Conservation (phyloP, 2,888 invertebrate genomes). For the Alloscopus bannaensis region DNA sequence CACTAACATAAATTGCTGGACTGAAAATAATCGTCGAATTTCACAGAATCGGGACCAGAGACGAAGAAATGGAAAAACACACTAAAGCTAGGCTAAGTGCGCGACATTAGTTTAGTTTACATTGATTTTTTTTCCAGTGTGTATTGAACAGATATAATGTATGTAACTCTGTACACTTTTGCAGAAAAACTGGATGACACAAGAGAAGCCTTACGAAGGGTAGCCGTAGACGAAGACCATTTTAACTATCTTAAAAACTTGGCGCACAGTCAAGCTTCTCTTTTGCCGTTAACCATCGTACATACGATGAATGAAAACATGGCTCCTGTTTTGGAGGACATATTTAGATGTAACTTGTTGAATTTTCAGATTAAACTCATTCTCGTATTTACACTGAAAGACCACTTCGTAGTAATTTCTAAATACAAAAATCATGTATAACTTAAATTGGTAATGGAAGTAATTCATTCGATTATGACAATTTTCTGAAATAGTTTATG, state of each 20-base stretch:
- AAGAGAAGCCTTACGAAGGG: slow-evolving; percentile 44
- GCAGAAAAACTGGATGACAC: slow-evolving; percentile 46
- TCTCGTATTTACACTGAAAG: too few species aligned
- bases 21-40: too few species aligned
- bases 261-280: slow-evolving; percentile 59
- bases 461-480: too few species aligned
- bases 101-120: neutral
- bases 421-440: too few species aligned
- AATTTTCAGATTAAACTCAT: too few species aligned
- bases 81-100: slow-evolving; percentile 39
- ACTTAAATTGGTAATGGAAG: too few species aligned
- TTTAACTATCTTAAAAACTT: slow-evolving; percentile 65
- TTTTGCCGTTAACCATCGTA: slow-evolving; percentile 62
- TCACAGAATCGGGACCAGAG: slow-evolving; percentile 57
- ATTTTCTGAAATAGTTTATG: slow-evolving; percentile 50
- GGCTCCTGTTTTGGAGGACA: slow-evolving; percentile 57
- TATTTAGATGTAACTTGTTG: slow-evolving; percentile 60
- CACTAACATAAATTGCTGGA: too few species aligned
- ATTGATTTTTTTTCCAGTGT: neutral
- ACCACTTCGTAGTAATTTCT: too few species aligned
- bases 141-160: too few species aligned
- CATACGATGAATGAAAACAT: slow-evolving; percentile 58
- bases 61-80: slow-evolving; percentile 57
- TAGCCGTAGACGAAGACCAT: slow-evolving; percentile 60
- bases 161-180: too few species aligned